phyloP scores from a whole-genome alignment of 2,888 invertebrate genomes.

The Chymomyza procnemis region DNA sequence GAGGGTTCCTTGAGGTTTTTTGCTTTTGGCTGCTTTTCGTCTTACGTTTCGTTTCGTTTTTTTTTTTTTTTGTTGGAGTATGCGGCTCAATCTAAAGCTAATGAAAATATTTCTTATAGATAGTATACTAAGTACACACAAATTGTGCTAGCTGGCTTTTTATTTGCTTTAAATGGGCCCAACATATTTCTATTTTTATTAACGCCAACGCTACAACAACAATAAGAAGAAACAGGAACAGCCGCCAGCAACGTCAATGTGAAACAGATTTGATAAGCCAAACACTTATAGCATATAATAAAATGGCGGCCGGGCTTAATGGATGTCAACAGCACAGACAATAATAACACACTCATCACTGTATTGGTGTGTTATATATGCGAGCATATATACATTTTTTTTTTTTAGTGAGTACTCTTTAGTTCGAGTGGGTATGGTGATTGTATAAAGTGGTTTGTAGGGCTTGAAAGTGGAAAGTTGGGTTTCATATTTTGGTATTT shows the following conservation, averaged over 20 bases:
- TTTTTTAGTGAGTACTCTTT: neutral
- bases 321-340: conserved; percentile 60
- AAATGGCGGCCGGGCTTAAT: conserved; percentile 66
- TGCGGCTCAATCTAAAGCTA: neutral
- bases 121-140: neutral
- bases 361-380: neutral
- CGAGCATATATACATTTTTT: neutral
- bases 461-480: neutral
- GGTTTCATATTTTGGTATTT: too few relatives aligned
- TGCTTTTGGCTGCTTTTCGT: too few relatives aligned
- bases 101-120: neutral
- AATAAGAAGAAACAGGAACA: neutral
- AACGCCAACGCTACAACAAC: neutral
- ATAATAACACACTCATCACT: conserved; percentile 48
- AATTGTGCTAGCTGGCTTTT: neutral
- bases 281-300: conserved; percentile 60
- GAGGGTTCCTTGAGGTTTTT: neutral
- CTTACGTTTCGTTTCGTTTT: neutral
- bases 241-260: conserved; percentile 28
- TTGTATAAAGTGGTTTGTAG: neutral
- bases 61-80: neutral
- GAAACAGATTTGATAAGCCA: conserved; percentile 62
- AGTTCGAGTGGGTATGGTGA: neutral
- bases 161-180: neutral
- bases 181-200: conserved; percentile 5